A percentile compares a stretch with the other conserved stretches of the same genome.
phyloP scores from a whole-genome alignment of 2,797 vertebrate genomes.

The Pachyuromys duprasi region DNA sequence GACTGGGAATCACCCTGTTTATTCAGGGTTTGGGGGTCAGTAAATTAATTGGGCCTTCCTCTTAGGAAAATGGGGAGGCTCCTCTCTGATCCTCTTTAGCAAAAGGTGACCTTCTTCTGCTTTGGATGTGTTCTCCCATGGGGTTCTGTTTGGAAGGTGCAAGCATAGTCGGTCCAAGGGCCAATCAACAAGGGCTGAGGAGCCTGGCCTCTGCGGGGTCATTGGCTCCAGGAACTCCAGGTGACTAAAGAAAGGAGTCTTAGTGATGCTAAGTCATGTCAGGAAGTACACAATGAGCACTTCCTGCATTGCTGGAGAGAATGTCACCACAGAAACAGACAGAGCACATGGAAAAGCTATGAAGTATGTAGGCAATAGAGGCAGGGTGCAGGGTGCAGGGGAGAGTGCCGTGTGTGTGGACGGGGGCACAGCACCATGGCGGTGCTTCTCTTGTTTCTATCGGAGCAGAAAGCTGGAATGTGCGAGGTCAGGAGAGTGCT shows the following conservation, averaged over 20 bases:
- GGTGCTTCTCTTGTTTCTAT: not conserved
- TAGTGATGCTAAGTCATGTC: not conserved
- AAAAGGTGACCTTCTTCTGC: not conserved
- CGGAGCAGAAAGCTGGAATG: not conserved
- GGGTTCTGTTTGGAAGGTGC: not conserved
- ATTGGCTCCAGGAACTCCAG: not conserved
- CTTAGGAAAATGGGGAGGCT: not conserved
- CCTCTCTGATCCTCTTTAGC: not conserved
- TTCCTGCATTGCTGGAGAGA: not conserved
- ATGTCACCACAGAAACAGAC: not conserved
- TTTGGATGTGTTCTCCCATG: not conserved
- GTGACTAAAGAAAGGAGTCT: not conserved
- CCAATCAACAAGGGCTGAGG: not conserved
- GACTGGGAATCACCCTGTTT: not conserved
- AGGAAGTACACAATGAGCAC: not conserved
- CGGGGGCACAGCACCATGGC: not conserved
- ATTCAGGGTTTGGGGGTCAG: not conserved
- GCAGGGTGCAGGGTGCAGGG: too few relatives aligned
- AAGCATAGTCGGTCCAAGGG: not conserved
- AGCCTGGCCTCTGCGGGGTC: not conserved
- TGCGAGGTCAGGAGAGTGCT: not conserved
- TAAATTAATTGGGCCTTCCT: not conserved
- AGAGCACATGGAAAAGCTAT: not conserved
- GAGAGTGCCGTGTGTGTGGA: not conserved
- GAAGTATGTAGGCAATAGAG: not conserved